A percentile compares a stretch with the other conserved stretches of the same genome.
phyloP scores from a whole-genome alignment of 2,113 vertebrate genomes.

The Cepphus grylle region DNA sequence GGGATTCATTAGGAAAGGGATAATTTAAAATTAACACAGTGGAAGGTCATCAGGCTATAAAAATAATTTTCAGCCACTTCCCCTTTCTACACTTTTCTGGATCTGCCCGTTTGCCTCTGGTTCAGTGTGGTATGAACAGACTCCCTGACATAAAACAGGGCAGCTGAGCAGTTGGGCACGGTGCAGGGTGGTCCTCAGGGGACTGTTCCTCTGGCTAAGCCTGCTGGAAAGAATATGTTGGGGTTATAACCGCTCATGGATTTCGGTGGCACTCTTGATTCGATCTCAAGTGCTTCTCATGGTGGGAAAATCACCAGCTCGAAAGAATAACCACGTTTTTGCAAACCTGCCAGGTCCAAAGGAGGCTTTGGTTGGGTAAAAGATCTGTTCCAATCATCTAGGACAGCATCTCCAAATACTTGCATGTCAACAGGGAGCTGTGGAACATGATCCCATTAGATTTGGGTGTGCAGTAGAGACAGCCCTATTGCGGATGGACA shows the following conservation, averaged over 20 bases:
- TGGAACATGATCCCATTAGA: not conserved
- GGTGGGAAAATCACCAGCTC: not conserved
- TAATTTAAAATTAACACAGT: not conserved
- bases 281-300: not conserved
- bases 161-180: not conserved
- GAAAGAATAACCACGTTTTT: not conserved
- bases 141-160: not conserved
- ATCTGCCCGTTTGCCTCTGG: not conserved
- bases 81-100: not conserved
- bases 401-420: not conserved
- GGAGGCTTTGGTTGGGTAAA: not conserved
- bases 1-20: not conserved
- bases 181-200: accelerated
- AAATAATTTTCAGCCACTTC: not conserved
- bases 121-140: not conserved
- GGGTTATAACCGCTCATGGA: not conserved
- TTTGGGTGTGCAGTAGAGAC: not conserved
- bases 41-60: not conserved
- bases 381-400: not conserved
- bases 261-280: not conserved
- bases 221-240: not conserved
- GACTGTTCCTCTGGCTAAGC: not conserved
- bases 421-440: accelerated
- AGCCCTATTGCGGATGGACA: not conserved
- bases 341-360: not conserved